Percentiles rank a stretch among this genome's conserved stretches.
Conservation (phyloP, 1,140 invertebrate species). For the Lycorma delicatula region DNA sequence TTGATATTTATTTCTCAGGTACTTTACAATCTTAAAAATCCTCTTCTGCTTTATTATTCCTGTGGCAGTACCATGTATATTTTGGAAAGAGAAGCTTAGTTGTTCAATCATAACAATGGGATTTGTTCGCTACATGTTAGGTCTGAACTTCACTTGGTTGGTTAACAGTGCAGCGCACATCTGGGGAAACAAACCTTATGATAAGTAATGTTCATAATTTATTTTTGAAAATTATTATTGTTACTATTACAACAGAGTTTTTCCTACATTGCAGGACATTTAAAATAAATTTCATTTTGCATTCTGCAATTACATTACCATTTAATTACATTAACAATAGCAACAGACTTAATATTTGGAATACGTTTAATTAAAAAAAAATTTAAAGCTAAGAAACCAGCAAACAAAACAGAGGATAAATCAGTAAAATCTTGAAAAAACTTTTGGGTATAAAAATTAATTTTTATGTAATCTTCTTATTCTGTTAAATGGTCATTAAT, state of each 20-base stretch:
- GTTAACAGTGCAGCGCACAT: slow-evolving; percentile 84
- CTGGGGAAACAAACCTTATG: slow-evolving; percentile 73
- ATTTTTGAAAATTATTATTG: not conserved
- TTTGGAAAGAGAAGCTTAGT: slow-evolving; percentile 62
- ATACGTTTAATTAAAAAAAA: too few relatives aligned
- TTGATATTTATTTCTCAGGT: slow-evolving; percentile 40
- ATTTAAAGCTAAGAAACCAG: too few relatives aligned
- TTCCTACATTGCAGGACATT: not conserved
- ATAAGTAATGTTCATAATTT: slow-evolving; percentile 43
- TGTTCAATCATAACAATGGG: slow-evolving; percentile 51
- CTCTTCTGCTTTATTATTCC: slow-evolving; percentile 68
- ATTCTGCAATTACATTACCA: too few relatives aligned
- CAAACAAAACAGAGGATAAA: too few relatives aligned
- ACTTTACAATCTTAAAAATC: slow-evolving; percentile 62
- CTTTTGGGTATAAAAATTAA: too few relatives aligned
- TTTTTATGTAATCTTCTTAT: too few relatives aligned
- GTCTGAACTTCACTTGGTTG: slow-evolving; percentile 78
- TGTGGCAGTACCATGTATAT: slow-evolving; percentile 57
- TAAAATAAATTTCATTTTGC: not conserved
- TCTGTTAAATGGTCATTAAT: too few relatives aligned
- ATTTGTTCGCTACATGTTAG: slow-evolving; percentile 62
- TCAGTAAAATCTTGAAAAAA: too few relatives aligned
- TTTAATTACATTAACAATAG: too few relatives aligned
- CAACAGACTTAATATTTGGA: too few relatives aligned
- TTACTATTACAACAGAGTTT: not conserved